Conservation (phyloP, 2,888 invertebrate species). For the Antitype chi region DNA sequence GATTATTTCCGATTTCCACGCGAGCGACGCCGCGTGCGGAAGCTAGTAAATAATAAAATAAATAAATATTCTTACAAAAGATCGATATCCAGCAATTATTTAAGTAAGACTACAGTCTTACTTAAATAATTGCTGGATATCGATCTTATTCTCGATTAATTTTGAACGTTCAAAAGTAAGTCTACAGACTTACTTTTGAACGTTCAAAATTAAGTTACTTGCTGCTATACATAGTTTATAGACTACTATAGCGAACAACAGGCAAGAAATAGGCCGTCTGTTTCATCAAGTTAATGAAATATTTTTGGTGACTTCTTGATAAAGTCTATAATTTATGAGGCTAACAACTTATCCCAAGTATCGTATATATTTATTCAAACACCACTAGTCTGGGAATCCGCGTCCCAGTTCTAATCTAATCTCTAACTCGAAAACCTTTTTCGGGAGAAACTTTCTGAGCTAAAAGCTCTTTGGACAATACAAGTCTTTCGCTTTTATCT, state of each 20-base stretch:
- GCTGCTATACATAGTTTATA: background rate
- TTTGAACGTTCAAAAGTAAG: too few species aligned
- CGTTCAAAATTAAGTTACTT: background rate
- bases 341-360: slow-evolving; percentile 14
- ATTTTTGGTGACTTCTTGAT: slow-evolving; percentile 22
- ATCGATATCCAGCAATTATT: background rate
- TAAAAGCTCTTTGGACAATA: slow-evolving; percentile 64
- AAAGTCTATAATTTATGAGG: slow-evolving; percentile 27
- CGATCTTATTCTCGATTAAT: too few species aligned
- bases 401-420: slow-evolving; percentile 59
- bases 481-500: slow-evolving; percentile 60
- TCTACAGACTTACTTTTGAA: background rate
- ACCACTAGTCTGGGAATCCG: slow-evolving; percentile 21
- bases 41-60: too few species aligned
- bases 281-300: slow-evolving; percentile 21
- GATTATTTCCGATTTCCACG: too few species aligned
- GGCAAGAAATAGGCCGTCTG: background rate
- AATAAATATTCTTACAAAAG: too few species aligned
- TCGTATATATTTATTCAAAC: slow-evolving; percentile 35
- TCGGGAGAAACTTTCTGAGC: slow-evolving; percentile 57
- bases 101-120: background rate
- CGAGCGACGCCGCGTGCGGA: too few species aligned
- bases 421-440: slow-evolving; percentile 59
- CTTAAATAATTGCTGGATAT: background rate
- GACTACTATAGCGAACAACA: slow-evolving; percentile 2